Base-by-base conservation (phyloP, 92 coral and sea anemone genomes). In the Parazoanthus darwini region DNA sequence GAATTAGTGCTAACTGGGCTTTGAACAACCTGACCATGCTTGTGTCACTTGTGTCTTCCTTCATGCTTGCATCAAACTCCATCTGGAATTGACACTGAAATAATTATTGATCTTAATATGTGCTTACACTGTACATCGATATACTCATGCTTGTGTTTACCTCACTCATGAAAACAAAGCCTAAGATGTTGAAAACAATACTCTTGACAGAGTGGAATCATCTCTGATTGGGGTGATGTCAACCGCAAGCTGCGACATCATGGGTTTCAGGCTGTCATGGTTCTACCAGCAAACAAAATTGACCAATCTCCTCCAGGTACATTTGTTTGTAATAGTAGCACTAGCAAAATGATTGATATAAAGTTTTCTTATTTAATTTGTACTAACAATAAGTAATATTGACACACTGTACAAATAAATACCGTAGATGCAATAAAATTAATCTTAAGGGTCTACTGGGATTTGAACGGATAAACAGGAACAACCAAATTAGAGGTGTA, bases 181-280 rank as follows among this genome's bases (percentile, higher is more conserved):
- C 6, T 68, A n/a, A 23, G 74, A 14, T 54, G 1, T 11, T 54
- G 20, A 54, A 54, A 54, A 13, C 9, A 58, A 7, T 71, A 16
- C 4, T 42, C 22, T 74, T 29, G 86, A n/a, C 82, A 94, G 98
- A 94, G 82, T 90, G 98, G 94, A 75, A 93, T 91, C n/a, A 90
- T 91, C 23, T 92, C 94, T 75, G 96, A 95, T 80, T 97, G 99
- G 99, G 92, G 90, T 20, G 96, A 89, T 42, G 93, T 97, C 72
- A 97, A 97, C 88, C 91, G 90, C 68, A 94, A 93, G 88, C 90
- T 97, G 26, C 94, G 95, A 15, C 97, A 97, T 82, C 99, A 97
- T 92, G 99, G 99, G 6, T 94, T 91, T 86, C 99, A 96, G 77
- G 89, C 99, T n/a, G 93, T 97, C 79, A 92, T 89, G 92, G 96